Percentiles rank a stretch among this genome's conserved stretches.
These are phyloP conservation scores for Hippotragus niger DNA, from an alignment of 2,113 vertebrate genomes.

Conservation along the genomic window DNA sequence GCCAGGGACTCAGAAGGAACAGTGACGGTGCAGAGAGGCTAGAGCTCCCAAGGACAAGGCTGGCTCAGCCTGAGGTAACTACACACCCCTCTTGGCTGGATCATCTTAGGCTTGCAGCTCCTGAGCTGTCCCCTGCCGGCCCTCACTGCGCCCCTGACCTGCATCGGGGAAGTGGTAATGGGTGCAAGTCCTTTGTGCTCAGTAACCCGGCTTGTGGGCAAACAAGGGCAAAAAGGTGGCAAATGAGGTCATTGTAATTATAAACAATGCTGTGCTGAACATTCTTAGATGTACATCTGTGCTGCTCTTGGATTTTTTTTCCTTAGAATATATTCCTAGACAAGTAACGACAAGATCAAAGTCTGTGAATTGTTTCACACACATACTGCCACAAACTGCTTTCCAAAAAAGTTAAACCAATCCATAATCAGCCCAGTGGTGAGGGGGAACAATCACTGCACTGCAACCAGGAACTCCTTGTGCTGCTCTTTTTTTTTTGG, in stretches of 20 bases:
- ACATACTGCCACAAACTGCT: not conserved
- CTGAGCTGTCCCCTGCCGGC: rapidly evolving
- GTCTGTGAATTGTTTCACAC: not conserved
- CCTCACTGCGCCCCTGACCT: rapidly evolving
- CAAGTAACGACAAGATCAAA: not conserved
- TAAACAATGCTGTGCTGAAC: not conserved
- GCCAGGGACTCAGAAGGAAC: not conserved
- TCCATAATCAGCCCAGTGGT: rapidly evolving
- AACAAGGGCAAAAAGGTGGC: not conserved
- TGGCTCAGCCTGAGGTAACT: not conserved
- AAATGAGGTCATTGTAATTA: not conserved
- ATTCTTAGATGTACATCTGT: not conserved
- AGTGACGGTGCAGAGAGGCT: rapidly evolving
- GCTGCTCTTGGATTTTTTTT: not conserved
- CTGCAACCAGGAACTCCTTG: rapidly evolving
- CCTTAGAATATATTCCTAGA: not conserved
- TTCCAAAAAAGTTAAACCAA: not conserved
- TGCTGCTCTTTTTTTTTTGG: not conserved
- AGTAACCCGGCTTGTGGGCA: not conserved
- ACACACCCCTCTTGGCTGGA: not conserved
- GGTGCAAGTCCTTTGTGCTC: too few relatives aligned
- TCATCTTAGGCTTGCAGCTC: not conserved
- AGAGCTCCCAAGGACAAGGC: not conserved
- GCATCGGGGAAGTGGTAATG: rapidly evolving
- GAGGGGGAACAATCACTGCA: not conserved